Evolutionary conservation across 2,888 invertebrate species (phyloP), one percentile per base, ranked within the genome.

Genomic region (Alviniconcha strummeri): DNA sequence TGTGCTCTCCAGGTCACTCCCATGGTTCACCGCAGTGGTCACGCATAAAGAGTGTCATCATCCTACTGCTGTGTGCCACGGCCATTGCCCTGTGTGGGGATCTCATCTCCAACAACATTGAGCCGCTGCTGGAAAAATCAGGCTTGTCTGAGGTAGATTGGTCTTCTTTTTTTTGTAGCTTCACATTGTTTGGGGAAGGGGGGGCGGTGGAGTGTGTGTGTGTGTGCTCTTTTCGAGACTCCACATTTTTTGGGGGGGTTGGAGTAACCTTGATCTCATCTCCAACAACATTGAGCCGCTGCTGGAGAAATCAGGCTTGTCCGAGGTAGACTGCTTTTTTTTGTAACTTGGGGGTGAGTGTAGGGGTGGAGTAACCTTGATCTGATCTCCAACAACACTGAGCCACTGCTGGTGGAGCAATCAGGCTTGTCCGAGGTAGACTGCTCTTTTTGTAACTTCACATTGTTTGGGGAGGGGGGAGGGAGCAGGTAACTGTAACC

Each of bases 61-160:
- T 93, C 80, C 87, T 93, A 36, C 83, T 91, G 71, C 76, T 87
- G 13, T 89, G 89, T 81, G 90, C 92, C 0, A 87, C 89, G 5
- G 87, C 92, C 77, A 92, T 92, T 74, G 92, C 91, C 13, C 85
- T 93, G 56, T 90, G 91, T 89, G 91, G 91, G 5, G 92, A 93
- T 79, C 80, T 92, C 7, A 88, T 92, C 36, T 90, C 91, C n/a
- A 89, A 91, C 52, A 92, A 93, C 83, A 89, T 92, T 54, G 89
- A 92, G 83, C 89, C 89, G 5, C 86, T 93, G 9, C 87, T 93
- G 17, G 83, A 87, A 55, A 55, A 85, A 13, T 89, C 91, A 0
- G 90, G 90, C 5, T 84, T 93, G 8, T 91, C 92, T 55, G 90
- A 92, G 89, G 92, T 92, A 85, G 83, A 84, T 57, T 36, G 13